phyloP scores from a whole-genome alignment of 1,140 invertebrate genomes.

The Neoseiulus cucumeris region DNA sequence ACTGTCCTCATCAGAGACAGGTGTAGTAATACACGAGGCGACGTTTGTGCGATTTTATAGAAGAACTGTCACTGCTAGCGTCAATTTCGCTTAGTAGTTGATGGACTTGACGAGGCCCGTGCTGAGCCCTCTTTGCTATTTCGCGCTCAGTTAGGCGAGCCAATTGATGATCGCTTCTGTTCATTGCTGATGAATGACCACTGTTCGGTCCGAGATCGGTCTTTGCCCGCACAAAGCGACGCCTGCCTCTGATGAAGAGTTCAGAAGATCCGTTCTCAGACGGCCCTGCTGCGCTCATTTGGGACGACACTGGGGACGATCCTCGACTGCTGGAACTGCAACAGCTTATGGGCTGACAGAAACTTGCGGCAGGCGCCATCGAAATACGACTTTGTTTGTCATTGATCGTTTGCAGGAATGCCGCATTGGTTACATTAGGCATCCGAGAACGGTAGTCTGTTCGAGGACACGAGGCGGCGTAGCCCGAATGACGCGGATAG shows the following conservation, averaged over 20 bases:
- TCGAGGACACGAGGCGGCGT: neutral
- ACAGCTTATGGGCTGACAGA: neutral
- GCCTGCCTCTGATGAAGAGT: neutral
- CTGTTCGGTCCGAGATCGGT: neutral
- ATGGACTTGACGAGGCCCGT: neutral
- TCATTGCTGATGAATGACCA: neutral
- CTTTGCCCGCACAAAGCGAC: neutral
- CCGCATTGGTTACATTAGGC: neutral
- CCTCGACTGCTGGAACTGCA: slow-evolving; percentile 6
- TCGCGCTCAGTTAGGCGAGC: neutral
- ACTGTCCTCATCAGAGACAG: neutral
- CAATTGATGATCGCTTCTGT: neutral
- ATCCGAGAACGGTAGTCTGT: neutral
- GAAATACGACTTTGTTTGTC: neutral
- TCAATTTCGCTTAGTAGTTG: neutral
- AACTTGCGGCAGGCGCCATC: neutral
- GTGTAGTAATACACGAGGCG: neutral
- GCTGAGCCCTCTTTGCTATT: neutral
- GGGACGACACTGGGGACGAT: neutral
- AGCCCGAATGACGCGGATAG: neutral
- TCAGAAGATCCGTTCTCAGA: neutral
- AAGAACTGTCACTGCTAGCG: neutral
- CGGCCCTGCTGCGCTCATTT: neutral
- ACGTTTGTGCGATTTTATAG: slow-evolving; percentile 4
- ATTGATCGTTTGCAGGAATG: neutral